Percentiles rank a stretch among this genome's conserved stretches.
phyloP scores from a whole-genome alignment of 2,113 vertebrate species.

The Eptatretus burgeri region DNA sequence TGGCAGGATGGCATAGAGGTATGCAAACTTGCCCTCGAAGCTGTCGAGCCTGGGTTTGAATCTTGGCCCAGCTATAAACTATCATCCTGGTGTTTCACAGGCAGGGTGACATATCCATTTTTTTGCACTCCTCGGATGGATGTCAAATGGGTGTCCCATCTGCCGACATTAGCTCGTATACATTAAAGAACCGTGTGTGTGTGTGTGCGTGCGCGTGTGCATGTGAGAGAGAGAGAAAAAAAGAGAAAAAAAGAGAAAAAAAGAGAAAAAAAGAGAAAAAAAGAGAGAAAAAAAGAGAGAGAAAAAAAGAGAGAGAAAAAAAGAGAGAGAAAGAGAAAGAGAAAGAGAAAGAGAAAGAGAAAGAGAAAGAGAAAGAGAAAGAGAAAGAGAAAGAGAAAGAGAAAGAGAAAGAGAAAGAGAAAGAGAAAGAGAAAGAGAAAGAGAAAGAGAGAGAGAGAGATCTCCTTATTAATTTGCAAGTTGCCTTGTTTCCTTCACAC shows the following conservation, averaged over 20 bases:
- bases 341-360: background rate
- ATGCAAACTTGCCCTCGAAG: no score
- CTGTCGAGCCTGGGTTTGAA: no score
- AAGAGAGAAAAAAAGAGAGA: background rate
- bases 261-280: background rate
- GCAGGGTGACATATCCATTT: no score
- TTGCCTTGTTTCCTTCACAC: no score
- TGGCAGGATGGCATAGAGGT: no score
- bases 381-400: background rate
- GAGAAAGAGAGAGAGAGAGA: background rate
- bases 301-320: background rate
- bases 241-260: background rate
- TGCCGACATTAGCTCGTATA: no score
- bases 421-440: background rate
- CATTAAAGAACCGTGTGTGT: no score
- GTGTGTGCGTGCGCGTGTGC: background rate
- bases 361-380: background rate
- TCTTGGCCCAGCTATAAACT: no score
- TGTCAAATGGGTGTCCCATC: no score
- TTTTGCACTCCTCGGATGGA: no score
- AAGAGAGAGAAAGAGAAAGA: background rate
- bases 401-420: background rate
- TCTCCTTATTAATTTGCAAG: no score
- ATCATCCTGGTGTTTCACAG: no score
- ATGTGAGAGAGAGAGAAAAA: background rate